Evolutionary conservation across 2,888 invertebrate species (phyloP), one percentile per base, ranked within the genome.

Genomic region (Mesoligia furuncula): DNA sequence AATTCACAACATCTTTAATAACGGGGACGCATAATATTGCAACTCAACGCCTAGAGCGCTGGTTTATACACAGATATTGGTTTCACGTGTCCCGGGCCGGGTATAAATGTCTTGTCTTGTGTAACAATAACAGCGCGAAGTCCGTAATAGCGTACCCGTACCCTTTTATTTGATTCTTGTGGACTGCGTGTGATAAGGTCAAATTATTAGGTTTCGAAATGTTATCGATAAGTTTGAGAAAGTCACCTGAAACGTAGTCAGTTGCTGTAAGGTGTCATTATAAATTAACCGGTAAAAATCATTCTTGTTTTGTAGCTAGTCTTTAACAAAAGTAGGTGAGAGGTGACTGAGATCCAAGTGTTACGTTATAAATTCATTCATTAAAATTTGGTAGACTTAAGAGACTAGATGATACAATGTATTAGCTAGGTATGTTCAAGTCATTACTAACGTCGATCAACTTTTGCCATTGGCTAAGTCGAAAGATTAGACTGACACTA

Each of bases 41-140:
- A 6, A 36, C 7, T 36, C 36, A 36, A 36, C 36, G 36, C 36
- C 36, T 36, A 36, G 7, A 36, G 36, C 36, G 36, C 6, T 31
- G 31, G 31, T 31, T 31, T 4, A 7, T 36, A 36, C 36, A 36
- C 36, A 36, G 36, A 36, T 36, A 36, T 36, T 36, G 36, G 36
- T 36, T 36, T 36, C 36, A 77, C 61, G 73, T n/a, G 74, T 57
- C 84, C 76, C 65, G 20, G 39, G 68, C 48, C 61, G 71, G 61
- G 36, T 59, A 61, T 84, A 79, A 74, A 74, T 69, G 80, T 83
- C 74, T 66, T 69, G 84, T 83, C 76, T 66, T 65, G 65, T 71
- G 73, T 77, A 64, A 83, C 73, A 75, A 75, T 83, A 83, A 79
- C 73, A 69, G 67, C 45, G 51, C 45, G n/a, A 48, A 31, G 71